Percentiles rank a stretch among this genome's conserved stretches.
Conservation (phyloP, 2,888 invertebrate species). For the Dolomedes plantarius region DNA sequence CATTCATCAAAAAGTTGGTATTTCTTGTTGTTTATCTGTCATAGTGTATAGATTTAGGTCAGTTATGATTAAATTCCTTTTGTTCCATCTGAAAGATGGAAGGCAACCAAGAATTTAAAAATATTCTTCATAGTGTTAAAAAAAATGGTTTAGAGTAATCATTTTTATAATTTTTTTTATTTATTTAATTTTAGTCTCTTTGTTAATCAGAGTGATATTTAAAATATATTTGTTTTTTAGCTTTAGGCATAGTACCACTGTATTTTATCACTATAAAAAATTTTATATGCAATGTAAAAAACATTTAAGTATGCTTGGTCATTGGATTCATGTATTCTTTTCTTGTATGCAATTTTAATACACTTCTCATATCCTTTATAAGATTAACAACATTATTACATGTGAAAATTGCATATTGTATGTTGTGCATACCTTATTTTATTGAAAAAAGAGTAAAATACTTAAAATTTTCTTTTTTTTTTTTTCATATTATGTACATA, state of each 20-base stretch:
- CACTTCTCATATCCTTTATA: too few species aligned
- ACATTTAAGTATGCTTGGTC: too few species aligned
- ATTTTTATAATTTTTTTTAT: conserved; percentile 37
- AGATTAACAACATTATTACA: too few species aligned
- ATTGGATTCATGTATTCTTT: too few species aligned
- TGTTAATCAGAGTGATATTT: conserved; percentile 4
- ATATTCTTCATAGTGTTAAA: neutral
- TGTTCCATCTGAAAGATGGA: conserved; percentile 32
- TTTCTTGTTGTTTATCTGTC: conserved; percentile 28
- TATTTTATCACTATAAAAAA: conserved; percentile 4
- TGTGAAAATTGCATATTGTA: too few species aligned
- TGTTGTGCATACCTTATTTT: too few species aligned
- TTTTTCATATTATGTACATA: too few species aligned
- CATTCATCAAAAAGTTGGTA: conserved; percentile 17
- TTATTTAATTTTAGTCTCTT: conserved; percentile 46
- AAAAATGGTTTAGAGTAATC: conserved; percentile 20
- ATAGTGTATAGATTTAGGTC: conserved; percentile 31
- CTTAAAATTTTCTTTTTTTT: too few species aligned
- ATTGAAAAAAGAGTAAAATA: too few species aligned
- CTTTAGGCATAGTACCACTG: neutral
- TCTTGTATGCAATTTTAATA: too few species aligned
- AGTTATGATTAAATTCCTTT: conserved; percentile 30
- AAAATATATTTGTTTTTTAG: too few species aligned
- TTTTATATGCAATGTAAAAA: neutral
- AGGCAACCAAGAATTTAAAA: conserved; percentile 33